A percentile compares a stretch with the other conserved stretches of the same genome.
Evolutionary conservation across 2,888 invertebrate genomes (phyloP).

Genomic region (Amblyteles armatorius): DNA sequence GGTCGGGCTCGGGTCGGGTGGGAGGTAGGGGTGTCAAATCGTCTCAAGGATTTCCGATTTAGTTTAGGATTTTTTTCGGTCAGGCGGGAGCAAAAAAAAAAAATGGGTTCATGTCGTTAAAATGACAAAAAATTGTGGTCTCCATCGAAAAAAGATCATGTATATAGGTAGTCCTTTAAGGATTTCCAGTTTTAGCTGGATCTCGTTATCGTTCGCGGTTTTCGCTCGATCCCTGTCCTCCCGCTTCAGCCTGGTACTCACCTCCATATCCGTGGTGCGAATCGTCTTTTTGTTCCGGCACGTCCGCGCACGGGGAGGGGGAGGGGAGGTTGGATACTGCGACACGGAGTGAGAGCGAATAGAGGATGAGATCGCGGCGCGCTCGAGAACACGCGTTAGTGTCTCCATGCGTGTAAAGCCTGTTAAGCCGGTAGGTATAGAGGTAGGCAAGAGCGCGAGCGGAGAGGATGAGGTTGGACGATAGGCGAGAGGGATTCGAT

Average conservation of each 20-base stretch:
- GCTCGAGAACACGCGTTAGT: slow-evolving; percentile 75
- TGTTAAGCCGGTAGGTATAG: slow-evolving; percentile 70
- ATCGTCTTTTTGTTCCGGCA: slow-evolving; percentile 66
- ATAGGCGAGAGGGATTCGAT: slow-evolving; percentile 81
- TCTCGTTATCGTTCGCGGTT: slow-evolving; percentile 12
- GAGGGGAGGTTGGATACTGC: slow-evolving; percentile 66
- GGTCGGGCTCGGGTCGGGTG: too few relatives aligned
- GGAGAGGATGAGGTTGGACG: slow-evolving; percentile 63
- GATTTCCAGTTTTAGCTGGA: background rate
- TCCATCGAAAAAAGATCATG: background rate
- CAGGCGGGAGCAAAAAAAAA: background rate
- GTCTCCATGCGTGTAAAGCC: slow-evolving; percentile 78
- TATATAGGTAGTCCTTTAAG: background rate
- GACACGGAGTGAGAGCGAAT: slow-evolving; percentile 35
- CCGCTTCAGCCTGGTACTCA: slow-evolving; percentile 16
- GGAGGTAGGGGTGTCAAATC: too few relatives aligned
- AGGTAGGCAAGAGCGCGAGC: slow-evolving; percentile 27
- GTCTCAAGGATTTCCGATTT: too few relatives aligned
- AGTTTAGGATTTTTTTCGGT: slow-evolving; percentile 14
- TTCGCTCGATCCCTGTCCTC: slow-evolving; percentile 15
- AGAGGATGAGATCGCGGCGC: slow-evolving; percentile 52
- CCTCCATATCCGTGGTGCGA: slow-evolving; percentile 35
- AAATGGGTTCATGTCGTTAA: background rate
- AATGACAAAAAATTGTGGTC: background rate
- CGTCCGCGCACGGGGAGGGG: slow-evolving; percentile 67